These are phyloP conservation scores for Ctenochaetus hawaiiensis DNA, from an alignment of 2,797 vertebrate species.

Conservation along the genomic window DNA sequence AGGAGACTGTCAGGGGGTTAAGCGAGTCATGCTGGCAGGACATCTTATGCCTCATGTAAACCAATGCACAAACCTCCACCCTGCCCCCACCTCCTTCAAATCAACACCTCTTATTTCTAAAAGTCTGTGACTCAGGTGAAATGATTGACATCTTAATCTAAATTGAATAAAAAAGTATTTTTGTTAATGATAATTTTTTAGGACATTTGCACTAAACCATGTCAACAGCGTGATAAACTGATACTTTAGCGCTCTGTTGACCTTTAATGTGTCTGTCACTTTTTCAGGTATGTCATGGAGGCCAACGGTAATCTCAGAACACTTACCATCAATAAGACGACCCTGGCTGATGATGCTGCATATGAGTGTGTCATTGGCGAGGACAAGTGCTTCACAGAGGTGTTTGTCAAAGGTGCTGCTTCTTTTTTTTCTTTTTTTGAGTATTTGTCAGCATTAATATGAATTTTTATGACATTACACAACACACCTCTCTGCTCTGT, in stretches of 20 bases:
- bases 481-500: neutral
- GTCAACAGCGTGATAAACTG: neutral
- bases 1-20: conserved; percentile 52
- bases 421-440: neutral
- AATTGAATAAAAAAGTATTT: too few species aligned
- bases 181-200: neutral
- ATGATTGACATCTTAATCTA: conserved; percentile 11
- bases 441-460: neutral
- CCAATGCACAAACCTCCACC: conserved; percentile 14
- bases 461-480: neutral
- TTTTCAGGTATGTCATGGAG: conserved; percentile 91
- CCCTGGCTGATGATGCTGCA: conserved; percentile 89
- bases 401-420: conserved; percentile 92
- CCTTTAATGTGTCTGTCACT: conserved; percentile 16
- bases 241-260: neutral
- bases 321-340: conserved; percentile 90
- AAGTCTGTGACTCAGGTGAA: conserved; percentile 1
- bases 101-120: conserved; percentile 26
- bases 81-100: neutral
- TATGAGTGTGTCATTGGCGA: conserved; percentile 91
- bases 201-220: neutral
- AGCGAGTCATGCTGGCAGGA: conserved; percentile 44
- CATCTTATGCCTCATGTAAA: conserved; percentile 48
- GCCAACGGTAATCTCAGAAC: conserved; percentile 87
- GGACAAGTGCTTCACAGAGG: conserved; percentile 91